Percentiles rank a stretch among this genome's conserved stretches.
phyloP scores from a whole-genome alignment of 2,797 vertebrate species.

The Tachyglossus aculeatus region DNA sequence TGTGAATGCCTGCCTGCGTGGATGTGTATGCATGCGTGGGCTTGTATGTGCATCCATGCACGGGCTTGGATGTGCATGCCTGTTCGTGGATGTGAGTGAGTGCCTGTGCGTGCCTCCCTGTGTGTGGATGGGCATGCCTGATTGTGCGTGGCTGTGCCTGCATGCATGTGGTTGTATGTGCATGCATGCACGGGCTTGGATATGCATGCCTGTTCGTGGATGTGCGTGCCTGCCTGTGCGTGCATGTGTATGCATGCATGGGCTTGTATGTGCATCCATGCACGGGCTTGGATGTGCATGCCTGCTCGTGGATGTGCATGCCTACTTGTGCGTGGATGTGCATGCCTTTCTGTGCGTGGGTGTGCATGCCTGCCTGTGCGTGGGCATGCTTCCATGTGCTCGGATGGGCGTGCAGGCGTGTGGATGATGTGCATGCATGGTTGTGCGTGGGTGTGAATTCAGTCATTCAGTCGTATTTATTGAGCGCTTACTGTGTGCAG shows the following conservation, averaged over 20 bases:
- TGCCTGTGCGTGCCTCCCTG: no score
- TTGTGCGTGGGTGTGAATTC: neutral
- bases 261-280: no score
- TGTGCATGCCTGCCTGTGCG: neutral
- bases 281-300: no score
- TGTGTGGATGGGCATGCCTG: neutral
- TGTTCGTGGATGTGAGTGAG: no score
- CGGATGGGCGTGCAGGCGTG: neutral
- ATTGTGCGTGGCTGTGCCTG: no score
- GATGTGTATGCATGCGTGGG: neutral
- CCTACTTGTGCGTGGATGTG: neutral
- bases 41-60: neutral
- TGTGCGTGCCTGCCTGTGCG: neutral
- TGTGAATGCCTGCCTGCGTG: no score
- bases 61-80: neutral
- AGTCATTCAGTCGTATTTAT: no score
- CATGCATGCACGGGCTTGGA: neutral
- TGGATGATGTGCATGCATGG: neutral
- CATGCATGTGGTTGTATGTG: neutral
- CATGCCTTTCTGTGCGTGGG: rapidly evolving
- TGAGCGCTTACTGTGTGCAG: no score
- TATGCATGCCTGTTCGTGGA: neutral
- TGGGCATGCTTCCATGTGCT: neutral
- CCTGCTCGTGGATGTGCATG: neutral
- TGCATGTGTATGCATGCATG: no score